These are phyloP conservation scores for Scotopteryx bipunctaria DNA, from an alignment of 2,888 invertebrate genomes.

Conservation along the genomic window DNA sequence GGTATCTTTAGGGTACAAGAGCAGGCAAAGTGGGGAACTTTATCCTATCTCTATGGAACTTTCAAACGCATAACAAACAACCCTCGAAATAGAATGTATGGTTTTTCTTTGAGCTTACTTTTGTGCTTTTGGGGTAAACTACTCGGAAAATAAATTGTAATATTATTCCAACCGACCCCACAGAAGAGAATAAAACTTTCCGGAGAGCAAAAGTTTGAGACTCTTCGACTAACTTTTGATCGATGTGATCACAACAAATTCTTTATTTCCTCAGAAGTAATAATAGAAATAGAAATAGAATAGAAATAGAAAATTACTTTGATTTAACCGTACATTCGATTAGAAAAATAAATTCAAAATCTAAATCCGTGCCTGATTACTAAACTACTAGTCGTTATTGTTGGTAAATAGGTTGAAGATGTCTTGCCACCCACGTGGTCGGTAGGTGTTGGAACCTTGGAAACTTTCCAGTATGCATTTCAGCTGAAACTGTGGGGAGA, in stretches of 20 bases:
- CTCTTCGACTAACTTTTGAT: neutral
- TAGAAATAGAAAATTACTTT: too few relatives aligned
- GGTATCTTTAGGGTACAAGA: too few relatives aligned
- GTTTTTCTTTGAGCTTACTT: too few relatives aligned
- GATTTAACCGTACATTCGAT: too few relatives aligned
- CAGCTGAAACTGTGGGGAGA: conserved; percentile 19
- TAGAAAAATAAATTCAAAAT: neutral
- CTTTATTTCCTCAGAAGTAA: too few relatives aligned
- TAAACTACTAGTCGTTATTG: conserved; percentile 2
- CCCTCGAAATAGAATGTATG: too few relatives aligned
- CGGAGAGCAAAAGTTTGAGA: neutral
- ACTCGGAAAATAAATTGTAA: neutral
- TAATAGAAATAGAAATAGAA: too few relatives aligned
- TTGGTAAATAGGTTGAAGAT: conserved; percentile 40
- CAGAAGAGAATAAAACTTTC: neutral
- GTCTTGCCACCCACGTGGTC: conserved; percentile 33
- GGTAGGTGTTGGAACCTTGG: conserved; percentile 47
- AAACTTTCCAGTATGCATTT: conserved; percentile 45
- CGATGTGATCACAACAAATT: too few relatives aligned
- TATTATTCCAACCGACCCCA: conserved; percentile 2
- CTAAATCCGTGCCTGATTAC: conserved; percentile 13
- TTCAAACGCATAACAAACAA: too few relatives aligned
- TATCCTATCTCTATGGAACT: too few relatives aligned
- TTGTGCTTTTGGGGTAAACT: neutral
- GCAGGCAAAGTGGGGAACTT: too few relatives aligned